These are phyloP conservation scores for Elegia similella DNA, from an alignment of 2,888 invertebrate genomes.

Conservation along the genomic window DNA sequence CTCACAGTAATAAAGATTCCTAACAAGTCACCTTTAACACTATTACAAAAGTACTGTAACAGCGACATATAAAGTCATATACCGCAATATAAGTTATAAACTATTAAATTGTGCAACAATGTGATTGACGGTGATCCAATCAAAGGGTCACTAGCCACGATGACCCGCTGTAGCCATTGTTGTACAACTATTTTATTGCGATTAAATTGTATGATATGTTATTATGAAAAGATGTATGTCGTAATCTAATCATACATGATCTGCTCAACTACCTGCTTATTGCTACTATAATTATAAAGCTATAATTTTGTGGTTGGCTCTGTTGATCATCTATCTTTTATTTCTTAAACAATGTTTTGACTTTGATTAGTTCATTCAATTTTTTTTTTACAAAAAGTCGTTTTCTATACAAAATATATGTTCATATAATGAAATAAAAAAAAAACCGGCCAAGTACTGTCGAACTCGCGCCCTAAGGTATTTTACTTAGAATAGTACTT, in stretches of 20 bases:
- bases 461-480: too few relatives aligned
- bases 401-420: too few relatives aligned
- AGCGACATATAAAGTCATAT: not conserved
- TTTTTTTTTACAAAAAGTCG: too few relatives aligned
- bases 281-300: not conserved
- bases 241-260: not conserved
- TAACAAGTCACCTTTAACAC: slow-evolving; percentile 4
- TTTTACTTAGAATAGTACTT: too few relatives aligned
- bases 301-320: not conserved
- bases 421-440: too few relatives aligned
- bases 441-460: too few relatives aligned
- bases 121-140: not conserved
- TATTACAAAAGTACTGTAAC: not conserved
- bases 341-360: too few relatives aligned
- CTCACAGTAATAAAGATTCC: not conserved
- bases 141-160: not conserved
- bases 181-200: not conserved
- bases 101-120: slow-evolving; percentile 5
- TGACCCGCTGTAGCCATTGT: not conserved
- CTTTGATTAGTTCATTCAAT: too few relatives aligned
- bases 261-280: too few relatives aligned
- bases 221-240: not conserved
- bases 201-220: not conserved
- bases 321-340: too few relatives aligned
- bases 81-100: not conserved